Conservation (phyloP, 1,140 invertebrate genomes). For the Eumeta japonica region DNA sequence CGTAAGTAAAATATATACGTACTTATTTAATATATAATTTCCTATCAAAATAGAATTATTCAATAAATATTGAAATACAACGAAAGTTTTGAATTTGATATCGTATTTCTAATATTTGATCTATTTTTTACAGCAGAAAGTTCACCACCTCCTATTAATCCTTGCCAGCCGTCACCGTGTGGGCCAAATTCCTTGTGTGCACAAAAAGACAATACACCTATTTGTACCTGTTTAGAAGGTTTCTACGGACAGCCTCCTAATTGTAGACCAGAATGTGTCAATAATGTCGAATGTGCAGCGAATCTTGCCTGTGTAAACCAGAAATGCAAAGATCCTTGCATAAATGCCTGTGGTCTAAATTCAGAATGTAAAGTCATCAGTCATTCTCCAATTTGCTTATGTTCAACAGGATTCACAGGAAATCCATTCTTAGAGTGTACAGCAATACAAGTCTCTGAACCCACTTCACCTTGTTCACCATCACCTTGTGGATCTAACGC, state of each 20-base stretch:
- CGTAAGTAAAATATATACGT: no score
- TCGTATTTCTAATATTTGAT: conserved; percentile 7
- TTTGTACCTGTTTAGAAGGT: conserved; percentile 72
- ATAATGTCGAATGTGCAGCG: conserved; percentile 72
- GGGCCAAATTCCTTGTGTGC: conserved; percentile 77
- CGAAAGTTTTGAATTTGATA: conserved; percentile 3
- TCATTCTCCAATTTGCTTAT: conserved; percentile 72
- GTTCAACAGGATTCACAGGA: conserved; percentile 62
- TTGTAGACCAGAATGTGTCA: conserved; percentile 73
- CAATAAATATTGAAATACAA: conserved; percentile 4
- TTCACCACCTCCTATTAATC: conserved; percentile 58
- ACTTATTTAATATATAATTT: neutral
- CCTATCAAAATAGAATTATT: conserved; percentile 4
- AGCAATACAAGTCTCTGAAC: conserved; percentile 28
- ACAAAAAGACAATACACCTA: conserved; percentile 68
- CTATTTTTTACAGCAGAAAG: conserved; percentile 32
- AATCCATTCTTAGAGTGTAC: conserved; percentile 68
- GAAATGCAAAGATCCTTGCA: conserved; percentile 71
- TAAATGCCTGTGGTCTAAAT: conserved; percentile 68
- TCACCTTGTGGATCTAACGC: conserved; percentile 74
- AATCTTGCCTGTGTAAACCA: conserved; percentile 72
- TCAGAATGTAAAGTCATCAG: conserved; percentile 73
- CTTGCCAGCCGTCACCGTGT: conserved; percentile 77
- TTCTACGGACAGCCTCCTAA: conserved; percentile 79
- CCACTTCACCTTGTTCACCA: conserved; percentile 60